phyloP scores from a whole-genome alignment of 2,113 vertebrate species.

The Sturnira hondurensis region DNA sequence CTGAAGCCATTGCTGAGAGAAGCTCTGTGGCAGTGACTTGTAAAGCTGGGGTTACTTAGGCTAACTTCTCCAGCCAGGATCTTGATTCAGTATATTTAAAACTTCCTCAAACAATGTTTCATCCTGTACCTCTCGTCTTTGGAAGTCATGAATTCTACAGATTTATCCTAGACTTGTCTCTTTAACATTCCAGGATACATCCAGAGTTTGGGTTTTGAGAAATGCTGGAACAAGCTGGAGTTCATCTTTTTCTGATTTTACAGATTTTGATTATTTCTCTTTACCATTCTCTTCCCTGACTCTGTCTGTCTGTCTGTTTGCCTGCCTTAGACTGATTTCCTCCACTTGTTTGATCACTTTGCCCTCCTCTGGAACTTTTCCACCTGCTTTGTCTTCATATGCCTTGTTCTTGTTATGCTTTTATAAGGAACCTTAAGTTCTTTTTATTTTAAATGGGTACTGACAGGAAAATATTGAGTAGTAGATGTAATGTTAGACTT shows the following conservation, averaged over 20 bases:
- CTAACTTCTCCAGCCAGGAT: neutral
- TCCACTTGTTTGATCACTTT: constrained; percentile 4
- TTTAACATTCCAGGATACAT: neutral
- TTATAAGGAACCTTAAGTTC: constrained; percentile 18
- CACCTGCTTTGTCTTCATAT: neutral
- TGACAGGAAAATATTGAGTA: constrained; percentile 24
- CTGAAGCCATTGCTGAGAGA: neutral
- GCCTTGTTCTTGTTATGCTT: constrained; percentile 14
- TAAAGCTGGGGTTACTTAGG: neutral
- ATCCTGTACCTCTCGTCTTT: neutral
- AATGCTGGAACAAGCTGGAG: neutral
- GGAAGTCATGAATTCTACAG: constrained; percentile 20
- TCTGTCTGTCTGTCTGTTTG: neutral
- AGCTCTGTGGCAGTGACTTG: neutral
- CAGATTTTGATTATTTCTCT: neutral
- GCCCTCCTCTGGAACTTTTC: neutral
- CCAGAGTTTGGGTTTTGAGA: constrained; percentile 20
- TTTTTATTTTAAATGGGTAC: constrained; percentile 2
- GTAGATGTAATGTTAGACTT: neutral
- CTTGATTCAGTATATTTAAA: neutral
- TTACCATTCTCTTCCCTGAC: neutral
- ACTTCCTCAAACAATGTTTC: neutral
- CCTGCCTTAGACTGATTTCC: neutral
- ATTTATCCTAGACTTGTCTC: neutral
- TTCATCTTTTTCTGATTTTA: constrained; percentile 3